Base-by-base conservation (phyloP, 2,113 vertebrate species). In the Chascanopsetta lugubris region DNA sequence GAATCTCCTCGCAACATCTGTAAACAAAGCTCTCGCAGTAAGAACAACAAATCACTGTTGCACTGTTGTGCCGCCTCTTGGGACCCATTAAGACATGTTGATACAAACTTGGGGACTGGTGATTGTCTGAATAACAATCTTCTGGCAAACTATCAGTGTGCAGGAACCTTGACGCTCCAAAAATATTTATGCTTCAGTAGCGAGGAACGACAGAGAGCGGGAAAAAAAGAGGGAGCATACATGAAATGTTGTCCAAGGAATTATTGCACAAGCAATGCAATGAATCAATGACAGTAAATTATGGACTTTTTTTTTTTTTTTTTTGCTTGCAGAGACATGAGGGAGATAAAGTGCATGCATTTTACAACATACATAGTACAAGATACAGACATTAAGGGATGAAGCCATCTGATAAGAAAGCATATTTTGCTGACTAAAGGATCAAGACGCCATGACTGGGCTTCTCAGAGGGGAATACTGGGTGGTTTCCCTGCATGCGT, bases 111-210 rank as follows among this genome's bases (percentile, higher is more conserved):
- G 36, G 26, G 58, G 69, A 72, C 69, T n/a, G 17, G 10, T 36
- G 12, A 68, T 22, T 15, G 66, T 76, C 50, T 78, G 4, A 79
- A 66, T 77, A 71, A 82, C 54, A 50, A 53, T 21, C 15, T 18
- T 68, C 61, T 87, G 69, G 77, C 47, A 18, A 42, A 29, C 13
- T 26, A 42, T 59, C 40, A 10, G 10, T 56, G 29, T 72, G 40
- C 61, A 64, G 72, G 47, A 65, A 46, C 21, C 47, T 42, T 57
- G 43, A 49, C 51, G 61, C 45, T 57, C 38, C 53, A 66, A 79
- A 6, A 71, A 77, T 69, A 80, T 65, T 66, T 83, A 75, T 80
- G 69, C 59, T 71, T 62, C 60, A 78, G 79, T 77, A 83, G 66
- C 70, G 58, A 74, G 24, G 54, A 72, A 75, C 24, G 61, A 36